These are phyloP conservation scores for Perca fluviatilis DNA, from an alignment of 2,113 vertebrate genomes.

Conservation along the genomic window DNA sequence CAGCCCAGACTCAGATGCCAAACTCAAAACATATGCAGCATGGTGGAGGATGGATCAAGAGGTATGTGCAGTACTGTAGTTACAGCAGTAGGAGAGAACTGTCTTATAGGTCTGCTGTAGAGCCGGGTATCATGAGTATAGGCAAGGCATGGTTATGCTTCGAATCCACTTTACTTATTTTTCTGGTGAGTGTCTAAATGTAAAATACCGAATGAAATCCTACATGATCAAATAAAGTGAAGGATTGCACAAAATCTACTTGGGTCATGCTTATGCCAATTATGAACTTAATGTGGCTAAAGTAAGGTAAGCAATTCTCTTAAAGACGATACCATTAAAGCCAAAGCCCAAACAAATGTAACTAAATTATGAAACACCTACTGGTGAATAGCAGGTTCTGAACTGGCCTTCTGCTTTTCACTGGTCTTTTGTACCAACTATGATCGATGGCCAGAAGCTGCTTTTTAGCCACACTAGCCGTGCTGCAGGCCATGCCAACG, in stretches of 20 bases:
- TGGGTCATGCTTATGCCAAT: not conserved
- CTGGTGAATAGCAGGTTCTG: no score
- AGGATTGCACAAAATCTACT: not conserved
- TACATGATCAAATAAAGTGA: not conserved
- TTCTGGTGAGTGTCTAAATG: not conserved
- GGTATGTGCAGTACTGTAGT: conserved; percentile 32
- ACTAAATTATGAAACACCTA: not conserved
- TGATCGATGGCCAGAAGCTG: no score
- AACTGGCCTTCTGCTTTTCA: no score
- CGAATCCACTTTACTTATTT: not conserved
- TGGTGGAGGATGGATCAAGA: conserved; percentile 45
- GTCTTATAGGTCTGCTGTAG: conserved; percentile 1
- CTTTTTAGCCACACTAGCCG: no score
- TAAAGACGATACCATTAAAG: not conserved
- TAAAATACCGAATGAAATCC: not conserved
- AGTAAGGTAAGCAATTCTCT: not conserved
- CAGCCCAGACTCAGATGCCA: conserved; percentile 67
- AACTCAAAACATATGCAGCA: conserved; percentile 72
- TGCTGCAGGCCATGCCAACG: no score
- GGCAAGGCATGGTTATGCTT: not conserved
- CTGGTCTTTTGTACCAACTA: no score
- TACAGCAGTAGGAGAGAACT: conserved; percentile 18
- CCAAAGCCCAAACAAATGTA: not conserved
- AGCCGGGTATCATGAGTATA: not conserved
- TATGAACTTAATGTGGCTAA: not conserved